Base-by-base conservation (phyloP, 2,797 vertebrate species). In the Knipowitschia caucasica region DNA sequence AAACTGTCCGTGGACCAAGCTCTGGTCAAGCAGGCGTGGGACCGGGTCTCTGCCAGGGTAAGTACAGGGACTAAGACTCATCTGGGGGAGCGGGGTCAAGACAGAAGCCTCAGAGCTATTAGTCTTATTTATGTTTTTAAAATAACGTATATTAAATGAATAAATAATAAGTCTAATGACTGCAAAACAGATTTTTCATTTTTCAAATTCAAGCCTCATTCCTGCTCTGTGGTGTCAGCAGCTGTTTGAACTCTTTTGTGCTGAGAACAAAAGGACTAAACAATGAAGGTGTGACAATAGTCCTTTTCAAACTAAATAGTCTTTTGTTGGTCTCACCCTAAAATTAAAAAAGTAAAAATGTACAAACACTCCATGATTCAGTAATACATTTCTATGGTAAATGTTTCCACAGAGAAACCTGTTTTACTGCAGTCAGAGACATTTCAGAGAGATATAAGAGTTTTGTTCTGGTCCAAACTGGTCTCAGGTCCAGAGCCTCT, bases 1-100 rank as follows among this genome's bases (percentile, higher is more conserved):
- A 99, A 99, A 77, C 85, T 99, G 51, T 94, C 95, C 0, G 93
- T 95, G 73, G 96, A 99, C 71, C 97, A 99, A 83, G 94, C 95
- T 0, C 76, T 98, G 67, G 90, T 98, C 63, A 98, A 98, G 61
- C 96, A 99, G 78, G 89, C 93, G 2, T 98, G 95, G 95, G 97
- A 99, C 7, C 92, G 93, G 52, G 87, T 95, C 67, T 90, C 94
- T 64, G 89, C 92, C 60, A 90, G 94, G 88, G 97, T 99, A 86
- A 79, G 87, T 53, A 23, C n/a, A n/a, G n/a, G n/a, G n/a, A n/a
- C n/a, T n/a, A n/a, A n/a, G n/a, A n/a, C n/a, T n/a, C n/a, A n/a
- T n/a, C n/a, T n/a, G n/a, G n/a, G n/a, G n/a, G n/a, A n/a, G n/a
- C n/a, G n/a, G n/a, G n/a, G n/a, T n/a, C n/a, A n/a, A n/a, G n/a